phyloP scores from a whole-genome alignment of 2,888 invertebrate species.

The Watsonalla binaria region DNA sequence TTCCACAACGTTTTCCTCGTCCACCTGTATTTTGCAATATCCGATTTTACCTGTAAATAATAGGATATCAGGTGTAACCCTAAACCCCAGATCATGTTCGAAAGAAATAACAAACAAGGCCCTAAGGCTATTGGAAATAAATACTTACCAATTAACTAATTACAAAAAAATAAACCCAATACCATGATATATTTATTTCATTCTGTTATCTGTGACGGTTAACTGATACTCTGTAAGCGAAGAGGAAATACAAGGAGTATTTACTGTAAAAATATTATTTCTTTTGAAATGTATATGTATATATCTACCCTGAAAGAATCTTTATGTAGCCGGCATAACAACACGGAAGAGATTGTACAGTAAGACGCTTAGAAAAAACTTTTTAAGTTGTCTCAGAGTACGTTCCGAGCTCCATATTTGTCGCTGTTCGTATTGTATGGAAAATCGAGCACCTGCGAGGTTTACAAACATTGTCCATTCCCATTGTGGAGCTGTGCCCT shows the following conservation, averaged over 20 bases:
- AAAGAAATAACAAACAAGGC: background rate
- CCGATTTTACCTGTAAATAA: slow-evolving; percentile 31
- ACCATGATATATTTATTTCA: too few relatives aligned
- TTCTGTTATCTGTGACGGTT: too few relatives aligned
- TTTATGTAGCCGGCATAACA: background rate
- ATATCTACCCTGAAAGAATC: too few relatives aligned
- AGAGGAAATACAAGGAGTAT: too few relatives aligned
- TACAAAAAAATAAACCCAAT: too few relatives aligned
- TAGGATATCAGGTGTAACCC: slow-evolving; percentile 33
- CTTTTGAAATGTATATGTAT: too few relatives aligned
- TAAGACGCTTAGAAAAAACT: slow-evolving; percentile 14
- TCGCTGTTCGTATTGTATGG: slow-evolving; percentile 41
- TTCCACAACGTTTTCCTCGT: too few relatives aligned
- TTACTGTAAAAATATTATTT: too few relatives aligned
- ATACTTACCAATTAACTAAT: too few relatives aligned
- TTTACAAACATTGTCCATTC: slow-evolving; percentile 47
- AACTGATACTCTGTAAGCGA: too few relatives aligned
- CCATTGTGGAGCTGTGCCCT: slow-evolving; percentile 49
- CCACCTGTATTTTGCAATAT: slow-evolving; percentile 32
- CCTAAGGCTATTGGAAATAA: too few relatives aligned
- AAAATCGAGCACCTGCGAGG: slow-evolving; percentile 54
- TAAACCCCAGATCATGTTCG: slow-evolving; percentile 7
- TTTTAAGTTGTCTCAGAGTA: slow-evolving; percentile 23
- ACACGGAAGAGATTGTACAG: slow-evolving; percentile 1
- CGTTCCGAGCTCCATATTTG: slow-evolving; percentile 39